Evolutionary conservation across 1,140 invertebrate genomes (phyloP), one percentile per base, ranked within the genome.

Genomic region (Dendrolimus punctatus): DNA sequence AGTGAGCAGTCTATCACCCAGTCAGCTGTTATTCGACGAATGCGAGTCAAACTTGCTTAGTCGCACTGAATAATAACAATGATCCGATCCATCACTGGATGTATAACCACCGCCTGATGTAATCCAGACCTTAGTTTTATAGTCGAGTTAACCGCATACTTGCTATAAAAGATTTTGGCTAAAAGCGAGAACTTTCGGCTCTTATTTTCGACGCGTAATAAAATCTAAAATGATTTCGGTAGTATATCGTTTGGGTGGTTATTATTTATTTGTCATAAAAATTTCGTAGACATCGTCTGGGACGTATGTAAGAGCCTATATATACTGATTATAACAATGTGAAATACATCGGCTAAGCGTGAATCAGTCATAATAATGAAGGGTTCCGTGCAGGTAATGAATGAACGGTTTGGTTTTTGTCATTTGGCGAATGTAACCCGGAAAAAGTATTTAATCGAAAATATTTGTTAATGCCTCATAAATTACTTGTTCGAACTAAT

Each of bases 121-220:
- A 70, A 70, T 54, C 72, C 76, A 83, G 77, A 80, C 49, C 64
- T 57, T 49, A 65, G 65, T 79, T 81, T 83, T 83, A 80, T 70
- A 68, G 73, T 61, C 68, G 55, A 66, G 62, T 60, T 73, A 77
- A 77, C 68, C 79, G 62, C 63, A 53, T 55, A 55, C 60, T 58
- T 58, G 50, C 64, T 68, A 66, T 77, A 71, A 80, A 80, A 68
- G 69, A 68, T 64, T 68, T 76, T 71, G 63, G 67, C 68, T 66
- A 70, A 67, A 64, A 70, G 58, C 60, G 43, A 62, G 53, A 62
- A 70, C 73, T 71, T 67, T 67, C 73, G 62, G 67, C 58, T 23
- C 62, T 62, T 65, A 46, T 60, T 60, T 51, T 51, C 40, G 40
- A 45, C 10, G 38, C 37, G 9, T 61, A 51, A 50, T 51, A 56